Evolutionary conservation across 2,797 vertebrate species (phyloP).

Genomic region (Sardinella longiceps): DNA sequence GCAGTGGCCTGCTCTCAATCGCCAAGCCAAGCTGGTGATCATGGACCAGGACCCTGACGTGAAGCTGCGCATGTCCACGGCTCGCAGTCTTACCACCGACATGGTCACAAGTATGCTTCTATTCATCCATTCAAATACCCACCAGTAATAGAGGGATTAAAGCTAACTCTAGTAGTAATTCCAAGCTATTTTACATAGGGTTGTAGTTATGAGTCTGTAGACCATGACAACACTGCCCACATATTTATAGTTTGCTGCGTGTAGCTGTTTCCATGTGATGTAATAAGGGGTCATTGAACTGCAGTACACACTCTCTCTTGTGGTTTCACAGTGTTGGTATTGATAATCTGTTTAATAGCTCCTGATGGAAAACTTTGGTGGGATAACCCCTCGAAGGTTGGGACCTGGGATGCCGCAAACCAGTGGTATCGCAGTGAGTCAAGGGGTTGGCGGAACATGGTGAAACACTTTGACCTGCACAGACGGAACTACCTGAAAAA

Average conservation of each 20-base stretch:
- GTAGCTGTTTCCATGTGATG: neutral
- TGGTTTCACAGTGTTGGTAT: neutral
- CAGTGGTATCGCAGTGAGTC: conserved; percentile 58
- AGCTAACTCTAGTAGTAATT: too few species aligned
- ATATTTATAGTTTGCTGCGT: too few species aligned
- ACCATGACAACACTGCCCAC: too few species aligned
- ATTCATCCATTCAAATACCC: too few species aligned
- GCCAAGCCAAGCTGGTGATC: conserved; percentile 80
- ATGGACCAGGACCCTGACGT: conserved; percentile 87
- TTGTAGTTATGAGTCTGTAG: too few species aligned
- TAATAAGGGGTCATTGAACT: neutral
- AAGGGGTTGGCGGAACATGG: conserved; percentile 67
- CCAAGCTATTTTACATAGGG: too few species aligned
- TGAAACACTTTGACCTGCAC: conserved; percentile 73
- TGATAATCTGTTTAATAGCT: conserved; percentile 40
- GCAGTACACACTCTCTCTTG: neutral
- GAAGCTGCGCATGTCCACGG: conserved; percentile 84
- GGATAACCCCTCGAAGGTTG: conserved; percentile 74
- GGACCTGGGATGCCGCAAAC: conserved; percentile 60
- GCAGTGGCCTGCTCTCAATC: conserved; percentile 86
- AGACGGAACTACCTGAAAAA: conserved; percentile 78
- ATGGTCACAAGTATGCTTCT: conserved; percentile 50
- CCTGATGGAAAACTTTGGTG: conserved; percentile 62
- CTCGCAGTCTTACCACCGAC: conserved; percentile 82
- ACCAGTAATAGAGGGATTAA: too few species aligned